These are phyloP conservation scores for Pitta sordida DNA, from an alignment of 2,113 vertebrate genomes.

Conservation along the genomic window DNA sequence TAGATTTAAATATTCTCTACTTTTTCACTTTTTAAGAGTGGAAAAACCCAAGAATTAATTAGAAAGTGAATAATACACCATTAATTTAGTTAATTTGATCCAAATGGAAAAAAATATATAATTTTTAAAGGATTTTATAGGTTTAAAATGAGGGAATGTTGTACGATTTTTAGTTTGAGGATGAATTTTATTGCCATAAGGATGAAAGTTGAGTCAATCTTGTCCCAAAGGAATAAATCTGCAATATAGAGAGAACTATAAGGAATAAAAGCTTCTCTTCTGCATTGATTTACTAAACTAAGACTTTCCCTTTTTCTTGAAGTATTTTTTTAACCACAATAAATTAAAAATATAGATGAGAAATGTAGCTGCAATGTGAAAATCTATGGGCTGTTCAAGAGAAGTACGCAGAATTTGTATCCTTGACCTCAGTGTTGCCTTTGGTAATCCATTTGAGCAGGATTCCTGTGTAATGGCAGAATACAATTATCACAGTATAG, in stretches of 20 bases:
- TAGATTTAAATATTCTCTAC: background rate
- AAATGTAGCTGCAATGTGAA: background rate
- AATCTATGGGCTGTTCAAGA: slow-evolving; percentile 4
- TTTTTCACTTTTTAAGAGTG: background rate
- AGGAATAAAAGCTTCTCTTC: background rate
- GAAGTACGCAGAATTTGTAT: slow-evolving; percentile 3
- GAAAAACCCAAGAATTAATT: background rate
- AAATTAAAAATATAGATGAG: slow-evolving; percentile 41
- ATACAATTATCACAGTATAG: no score
- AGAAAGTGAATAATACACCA: background rate
- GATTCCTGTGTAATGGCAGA: background rate
- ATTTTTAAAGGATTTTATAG: background rate
- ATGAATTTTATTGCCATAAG: background rate
- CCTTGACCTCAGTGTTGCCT: slow-evolving; percentile 19
- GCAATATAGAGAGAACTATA: background rate
- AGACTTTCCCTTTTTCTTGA: background rate
- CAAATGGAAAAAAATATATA: background rate
- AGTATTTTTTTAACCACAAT: background rate
- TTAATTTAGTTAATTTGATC: background rate
- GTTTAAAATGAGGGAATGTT: background rate
- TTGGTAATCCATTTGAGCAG: slow-evolving; percentile 12
- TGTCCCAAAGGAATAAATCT: background rate
- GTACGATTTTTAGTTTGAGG: background rate
- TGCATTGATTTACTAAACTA: background rate
- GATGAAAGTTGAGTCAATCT: background rate